phyloP scores from a whole-genome alignment of 2,113 vertebrate genomes.

The Sinocyclocheilus anshuiensis region DNA sequence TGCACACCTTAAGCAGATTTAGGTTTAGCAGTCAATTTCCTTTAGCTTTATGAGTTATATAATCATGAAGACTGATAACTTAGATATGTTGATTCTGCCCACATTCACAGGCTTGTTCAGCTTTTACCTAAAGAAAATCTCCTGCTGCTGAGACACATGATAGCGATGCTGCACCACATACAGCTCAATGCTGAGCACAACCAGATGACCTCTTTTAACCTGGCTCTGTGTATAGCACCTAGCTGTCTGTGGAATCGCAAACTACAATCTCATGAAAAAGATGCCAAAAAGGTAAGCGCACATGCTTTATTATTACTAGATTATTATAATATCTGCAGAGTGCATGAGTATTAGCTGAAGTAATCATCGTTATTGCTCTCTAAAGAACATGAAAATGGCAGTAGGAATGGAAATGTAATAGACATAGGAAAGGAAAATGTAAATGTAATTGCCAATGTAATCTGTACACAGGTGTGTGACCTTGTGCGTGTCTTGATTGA shows the following conservation, averaged over 20 bases:
- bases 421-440: neutral
- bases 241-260: constrained; percentile 81
- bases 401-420: neutral
- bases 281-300: constrained; percentile 78
- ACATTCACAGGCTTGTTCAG: constrained; percentile 79
- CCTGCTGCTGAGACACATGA: constrained; percentile 80
- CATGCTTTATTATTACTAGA: neutral
- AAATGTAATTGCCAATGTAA: neutral
- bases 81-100: neutral
- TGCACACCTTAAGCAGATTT: constrained; percentile 9
- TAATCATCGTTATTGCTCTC: neutral
- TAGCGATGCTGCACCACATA: constrained; percentile 80
- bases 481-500: constrained; percentile 89
- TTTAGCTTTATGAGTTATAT: neutral
- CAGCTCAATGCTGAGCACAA: constrained; percentile 79
- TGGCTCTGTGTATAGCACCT: constrained; percentile 85
- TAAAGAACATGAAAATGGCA: neutral
- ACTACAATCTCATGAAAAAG: constrained; percentile 81
- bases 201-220: constrained; percentile 86
- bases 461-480: constrained; percentile 79
- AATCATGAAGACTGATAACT: neutral
- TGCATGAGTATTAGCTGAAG: neutral
- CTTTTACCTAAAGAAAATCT: constrained; percentile 84
- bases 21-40: neutral
- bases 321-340: neutral